These are phyloP conservation scores for Crenuchus spilurus DNA, from an alignment of 2,797 vertebrate species.

Conservation along the genomic window DNA sequence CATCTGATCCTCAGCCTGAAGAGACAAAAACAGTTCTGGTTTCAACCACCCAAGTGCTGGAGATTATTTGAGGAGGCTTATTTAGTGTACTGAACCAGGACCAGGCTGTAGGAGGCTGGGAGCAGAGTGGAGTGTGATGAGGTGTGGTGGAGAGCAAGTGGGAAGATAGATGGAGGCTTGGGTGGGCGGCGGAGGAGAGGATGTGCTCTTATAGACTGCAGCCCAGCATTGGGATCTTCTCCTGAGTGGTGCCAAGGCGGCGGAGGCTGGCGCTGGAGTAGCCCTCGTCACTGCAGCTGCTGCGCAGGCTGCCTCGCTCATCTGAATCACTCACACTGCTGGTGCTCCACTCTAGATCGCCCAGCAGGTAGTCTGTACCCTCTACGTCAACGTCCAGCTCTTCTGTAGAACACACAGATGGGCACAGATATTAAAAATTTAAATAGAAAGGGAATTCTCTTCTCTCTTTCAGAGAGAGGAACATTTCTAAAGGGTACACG, in stretches of 20 bases:
- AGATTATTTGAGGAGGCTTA: neutral
- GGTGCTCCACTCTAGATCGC: conserved; percentile 93
- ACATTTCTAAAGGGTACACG: too few species aligned
- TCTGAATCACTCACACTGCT: conserved; percentile 94
- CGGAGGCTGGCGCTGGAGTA: conserved; percentile 88
- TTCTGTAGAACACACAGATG: conserved; percentile 67
- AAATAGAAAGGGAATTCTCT: too few species aligned
- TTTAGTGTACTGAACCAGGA: neutral
- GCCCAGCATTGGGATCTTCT: conserved; percentile 73
- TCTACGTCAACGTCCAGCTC: conserved; percentile 91
- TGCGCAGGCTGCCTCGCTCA: conserved; percentile 88
- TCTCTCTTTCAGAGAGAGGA: too few species aligned
- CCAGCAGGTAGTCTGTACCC: conserved; percentile 87
- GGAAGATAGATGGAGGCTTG: conserved; percentile 40
- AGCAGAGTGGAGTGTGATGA: neutral
- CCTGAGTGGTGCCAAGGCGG: conserved; percentile 81
- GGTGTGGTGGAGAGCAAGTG: conserved; percentile 3
- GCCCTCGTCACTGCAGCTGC: conserved; percentile 92
- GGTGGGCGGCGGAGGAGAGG: conserved; percentile 44
- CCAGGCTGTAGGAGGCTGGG: neutral
- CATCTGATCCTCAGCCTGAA: neutral
- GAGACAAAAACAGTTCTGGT: neutral
- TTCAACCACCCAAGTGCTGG: neutral
- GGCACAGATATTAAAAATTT: neutral
- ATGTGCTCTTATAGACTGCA: conserved; percentile 79